Conservation (phyloP, 2,797 vertebrate genomes). For the Meriones psammophilus region DNA sequence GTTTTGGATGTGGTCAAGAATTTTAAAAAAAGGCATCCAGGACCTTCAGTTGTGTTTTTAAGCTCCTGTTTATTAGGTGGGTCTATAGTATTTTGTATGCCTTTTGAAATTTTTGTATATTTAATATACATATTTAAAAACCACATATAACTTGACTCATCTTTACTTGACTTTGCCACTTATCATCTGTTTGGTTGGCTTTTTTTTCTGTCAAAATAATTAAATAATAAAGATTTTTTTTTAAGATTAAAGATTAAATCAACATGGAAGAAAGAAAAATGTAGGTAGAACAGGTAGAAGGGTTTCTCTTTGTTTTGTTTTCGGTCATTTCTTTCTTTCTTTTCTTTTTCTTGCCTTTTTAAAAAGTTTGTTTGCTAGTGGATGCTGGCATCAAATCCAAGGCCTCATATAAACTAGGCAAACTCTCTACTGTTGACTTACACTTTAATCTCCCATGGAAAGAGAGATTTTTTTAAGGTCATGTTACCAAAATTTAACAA, state of each 20-base stretch:
- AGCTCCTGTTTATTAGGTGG: neutral
- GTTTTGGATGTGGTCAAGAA: neutral
- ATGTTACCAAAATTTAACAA: slow-evolving; percentile 4
- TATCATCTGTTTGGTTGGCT: neutral
- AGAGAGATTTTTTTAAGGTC: neutral
- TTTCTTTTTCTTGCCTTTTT: neutral
- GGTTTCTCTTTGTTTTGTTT: neutral
- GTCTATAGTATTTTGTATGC: neutral
- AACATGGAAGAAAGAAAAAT: neutral
- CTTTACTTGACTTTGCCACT: neutral
- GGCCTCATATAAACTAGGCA: neutral
- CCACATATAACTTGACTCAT: neutral
- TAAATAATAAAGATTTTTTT: neutral
- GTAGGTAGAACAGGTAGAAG: slow-evolving; percentile 16
- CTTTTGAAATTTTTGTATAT: neutral
- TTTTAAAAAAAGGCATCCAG: neutral
- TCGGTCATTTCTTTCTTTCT: neutral
- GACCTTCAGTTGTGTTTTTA: neutral
- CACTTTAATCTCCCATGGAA: neutral
- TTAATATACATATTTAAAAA: neutral
- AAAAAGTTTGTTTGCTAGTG: too few species aligned
- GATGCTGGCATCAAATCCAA: neutral
- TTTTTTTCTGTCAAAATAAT: slow-evolving; percentile 41
- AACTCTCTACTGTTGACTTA: neutral
- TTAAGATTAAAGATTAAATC: neutral